Base-by-base conservation (phyloP, 2,797 vertebrate species). In the Neomorphus geoffroyi region DNA sequence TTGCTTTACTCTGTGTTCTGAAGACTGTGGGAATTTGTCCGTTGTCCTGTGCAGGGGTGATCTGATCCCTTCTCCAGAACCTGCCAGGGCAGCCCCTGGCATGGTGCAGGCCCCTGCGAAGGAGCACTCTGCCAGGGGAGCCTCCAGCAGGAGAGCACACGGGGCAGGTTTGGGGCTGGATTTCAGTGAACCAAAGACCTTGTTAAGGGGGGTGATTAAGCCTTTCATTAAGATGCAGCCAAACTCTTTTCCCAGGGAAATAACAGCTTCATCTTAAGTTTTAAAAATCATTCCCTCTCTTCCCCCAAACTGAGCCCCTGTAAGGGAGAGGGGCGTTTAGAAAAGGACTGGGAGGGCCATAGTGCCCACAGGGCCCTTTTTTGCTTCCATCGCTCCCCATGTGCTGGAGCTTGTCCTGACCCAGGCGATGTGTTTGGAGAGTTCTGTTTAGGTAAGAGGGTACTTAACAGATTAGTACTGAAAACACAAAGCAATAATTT, bases 401-500 rank as follows among this genome's bases (percentile, higher is more conserved):
- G 60, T 61, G 64, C 77, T 6, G 9, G 91, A 86, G 90, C 75
- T 86, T 85, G 89, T 91, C 81, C 96, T 88, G 84, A 88, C 92
- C 80, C 39, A 75, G 92, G 93, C 74, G 83, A 95, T 94, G 92
- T 67, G 83, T 97, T 97, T 97, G 97, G 98, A 98, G 98, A 98
- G 98, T 97, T 98, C 93, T 96, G 96, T 96, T 97, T 96, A 90
- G 92, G 94, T 96, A 93, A 95, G 92, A 97, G 97, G 97, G 96
- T 97, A 95, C 97, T 97, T 97, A 96, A 97, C 96, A 96, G 93
- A 95, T 97, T 90, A 97, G 97, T 98, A 98, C 98, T 97, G 97
- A 97, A 98, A 98, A 98, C 98, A 98, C 98, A 98, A 98, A 98
- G 98, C 98, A 98, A 98, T 98, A 98, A 98, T 98, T 97, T 98